Evolutionary conservation across 2,888 invertebrate species (phyloP).

Genomic region (Lepidonotus clava): DNA sequence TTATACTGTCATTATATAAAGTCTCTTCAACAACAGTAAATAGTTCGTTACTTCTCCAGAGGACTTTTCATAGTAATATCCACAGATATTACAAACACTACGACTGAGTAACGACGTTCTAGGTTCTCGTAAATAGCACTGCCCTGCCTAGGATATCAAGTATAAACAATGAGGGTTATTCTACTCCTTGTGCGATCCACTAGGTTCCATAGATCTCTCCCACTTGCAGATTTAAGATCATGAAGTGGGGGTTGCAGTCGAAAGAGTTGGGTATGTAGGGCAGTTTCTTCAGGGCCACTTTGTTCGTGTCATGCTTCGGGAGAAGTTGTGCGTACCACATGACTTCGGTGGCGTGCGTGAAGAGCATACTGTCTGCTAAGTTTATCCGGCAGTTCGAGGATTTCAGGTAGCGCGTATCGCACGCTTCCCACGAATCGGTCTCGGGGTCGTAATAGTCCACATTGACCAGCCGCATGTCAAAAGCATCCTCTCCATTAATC

Average conservation of each 20-base stretch:
- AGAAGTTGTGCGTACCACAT: slow-evolving; percentile 38
- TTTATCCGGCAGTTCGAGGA: background rate
- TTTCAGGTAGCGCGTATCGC: background rate
- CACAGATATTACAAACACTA: too few species aligned
- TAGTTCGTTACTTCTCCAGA: too few species aligned
- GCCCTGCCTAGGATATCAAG: background rate
- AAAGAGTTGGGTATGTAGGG: slow-evolving; percentile 38
- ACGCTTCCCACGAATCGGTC: background rate
- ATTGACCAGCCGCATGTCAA: background rate
- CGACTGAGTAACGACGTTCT: too few species aligned
- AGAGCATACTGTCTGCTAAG: background rate
- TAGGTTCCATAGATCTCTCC: background rate
- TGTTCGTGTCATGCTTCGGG: background rate
- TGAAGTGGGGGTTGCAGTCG: slow-evolving; percentile 42
- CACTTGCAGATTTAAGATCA: background rate
- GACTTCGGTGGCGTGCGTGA: slow-evolving; percentile 10
- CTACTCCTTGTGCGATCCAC: background rate
- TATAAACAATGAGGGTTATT: background rate
- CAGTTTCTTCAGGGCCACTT: slow-evolving; percentile 41
- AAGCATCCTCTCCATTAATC: slow-evolving; percentile 27
- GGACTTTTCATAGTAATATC: too few species aligned
- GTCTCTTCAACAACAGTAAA: too few species aligned
- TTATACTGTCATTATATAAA: too few species aligned
- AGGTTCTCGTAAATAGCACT: background rate
- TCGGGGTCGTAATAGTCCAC: slow-evolving; percentile 35